Evolutionary conservation across 2,888 invertebrate species (phyloP).

Genomic region (Diachrysia chrysitis): DNA sequence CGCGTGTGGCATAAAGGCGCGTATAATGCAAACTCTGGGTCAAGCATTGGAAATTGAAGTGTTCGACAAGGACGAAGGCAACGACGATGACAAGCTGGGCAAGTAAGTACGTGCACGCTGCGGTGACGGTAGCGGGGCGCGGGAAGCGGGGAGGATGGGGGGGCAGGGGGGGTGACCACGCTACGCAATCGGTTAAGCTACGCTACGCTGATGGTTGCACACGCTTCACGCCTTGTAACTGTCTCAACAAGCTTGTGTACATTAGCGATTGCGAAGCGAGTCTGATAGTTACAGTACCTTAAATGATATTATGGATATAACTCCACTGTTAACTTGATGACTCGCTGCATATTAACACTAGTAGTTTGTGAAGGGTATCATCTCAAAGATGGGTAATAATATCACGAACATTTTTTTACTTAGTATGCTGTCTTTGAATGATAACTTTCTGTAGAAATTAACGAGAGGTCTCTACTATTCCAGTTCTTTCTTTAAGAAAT

Average conservation of each 20-base stretch:
- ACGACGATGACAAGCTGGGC: slow-evolving; percentile 96
- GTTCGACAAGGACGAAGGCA: slow-evolving; percentile 95
- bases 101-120: slow-evolving; percentile 90
- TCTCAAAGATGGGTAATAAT: slow-evolving; percentile 27
- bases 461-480: slow-evolving; percentile 26
- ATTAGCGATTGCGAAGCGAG: slow-evolving; percentile 22
- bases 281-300: slow-evolving; percentile 46
- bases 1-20: slow-evolving; percentile 84
- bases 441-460: slow-evolving; percentile 37
- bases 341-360: slow-evolving; percentile 26
- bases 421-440: slow-evolving; percentile 24
- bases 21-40: slow-evolving; percentile 91
- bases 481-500: slow-evolving; percentile 10
- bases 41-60: slow-evolving; percentile 93
- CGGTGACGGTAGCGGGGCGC: slow-evolving; percentile 40
- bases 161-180: slow-evolving; percentile 11
- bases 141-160: slow-evolving; percentile 6
- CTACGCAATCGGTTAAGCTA: slow-evolving; percentile 24
- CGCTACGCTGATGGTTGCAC: slow-evolving; percentile 61
- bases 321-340: slow-evolving; percentile 40
- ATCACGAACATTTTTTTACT: neutral
- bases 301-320: neutral
- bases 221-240: slow-evolving; percentile 59
- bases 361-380: slow-evolving; percentile 27
- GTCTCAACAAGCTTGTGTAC: slow-evolving; percentile 48